Evolutionary conservation across 2,888 invertebrate genomes (phyloP).

Genomic region (Hirtodrosophila duncani): DNA sequence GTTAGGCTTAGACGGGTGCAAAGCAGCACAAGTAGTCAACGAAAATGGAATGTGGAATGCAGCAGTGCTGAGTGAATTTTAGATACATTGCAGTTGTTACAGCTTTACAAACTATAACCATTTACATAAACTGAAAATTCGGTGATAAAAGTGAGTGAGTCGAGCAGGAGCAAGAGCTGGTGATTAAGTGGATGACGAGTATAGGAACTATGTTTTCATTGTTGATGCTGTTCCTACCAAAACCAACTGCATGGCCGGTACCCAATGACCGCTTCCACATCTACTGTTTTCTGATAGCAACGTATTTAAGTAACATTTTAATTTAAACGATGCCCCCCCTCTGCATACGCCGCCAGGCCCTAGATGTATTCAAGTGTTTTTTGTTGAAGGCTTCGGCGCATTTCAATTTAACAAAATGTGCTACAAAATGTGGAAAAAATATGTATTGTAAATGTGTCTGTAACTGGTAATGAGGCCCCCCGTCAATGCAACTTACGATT

Average conservation of each 20-base stretch:
- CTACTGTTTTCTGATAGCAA: too few species aligned
- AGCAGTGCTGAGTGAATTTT: slow-evolving; percentile 16
- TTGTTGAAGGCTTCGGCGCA: slow-evolving; percentile 17
- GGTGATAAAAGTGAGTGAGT: slow-evolving; percentile 63
- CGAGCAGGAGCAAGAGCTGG: slow-evolving; percentile 30
- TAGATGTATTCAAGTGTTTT: slow-evolving; percentile 15
- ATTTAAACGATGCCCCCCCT: too few species aligned
- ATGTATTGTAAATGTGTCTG: neutral
- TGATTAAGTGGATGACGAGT: slow-evolving; percentile 15
- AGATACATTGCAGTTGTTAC: slow-evolving; percentile 40
- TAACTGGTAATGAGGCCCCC: slow-evolving; percentile 6
- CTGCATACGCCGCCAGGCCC: too few species aligned
- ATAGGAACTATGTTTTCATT: slow-evolving; percentile 6
- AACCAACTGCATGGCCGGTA: too few species aligned
- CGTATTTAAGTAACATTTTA: too few species aligned
- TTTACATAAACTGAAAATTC: slow-evolving; percentile 41
- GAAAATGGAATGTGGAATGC: slow-evolving; percentile 21
- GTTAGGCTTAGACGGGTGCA: slow-evolving; percentile 50
- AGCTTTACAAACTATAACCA: slow-evolving; percentile 46
- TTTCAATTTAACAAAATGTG: slow-evolving; percentile 23
- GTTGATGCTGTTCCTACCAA: too few species aligned
- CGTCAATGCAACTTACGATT: slow-evolving; percentile 49
- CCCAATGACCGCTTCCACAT: too few species aligned
- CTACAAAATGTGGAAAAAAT: slow-evolving; percentile 3
- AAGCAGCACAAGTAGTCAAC: slow-evolving; percentile 22